These are phyloP conservation scores for Cheilosia vernalis DNA, from an alignment of 2,888 invertebrate genomes.

Conservation along the genomic window DNA sequence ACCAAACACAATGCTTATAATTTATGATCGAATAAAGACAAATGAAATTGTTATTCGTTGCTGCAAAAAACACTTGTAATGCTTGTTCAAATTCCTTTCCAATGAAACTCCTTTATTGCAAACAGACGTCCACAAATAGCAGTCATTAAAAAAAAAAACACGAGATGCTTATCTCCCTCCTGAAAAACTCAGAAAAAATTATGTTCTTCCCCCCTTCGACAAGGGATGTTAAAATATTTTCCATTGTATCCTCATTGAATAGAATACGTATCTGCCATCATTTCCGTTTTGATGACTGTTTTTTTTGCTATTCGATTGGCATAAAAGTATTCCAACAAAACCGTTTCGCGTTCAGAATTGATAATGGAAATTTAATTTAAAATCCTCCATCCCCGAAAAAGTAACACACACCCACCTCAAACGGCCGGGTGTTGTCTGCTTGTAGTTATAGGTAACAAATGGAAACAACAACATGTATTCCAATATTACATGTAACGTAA, in stretches of 20 bases:
- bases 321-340: conserved; percentile 1
- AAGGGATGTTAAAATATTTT: conserved; percentile 3
- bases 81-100: neutral
- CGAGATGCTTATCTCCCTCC: conserved; percentile 11
- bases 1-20: neutral
- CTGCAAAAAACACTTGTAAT: conserved; percentile 18
- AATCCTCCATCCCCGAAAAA: neutral
- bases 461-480: neutral
- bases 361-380: conserved; percentile 41
- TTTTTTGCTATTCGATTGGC: conserved; percentile 29
- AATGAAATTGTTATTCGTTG: neutral
- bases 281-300: conserved; percentile 47
- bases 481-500: too few relatives aligned
- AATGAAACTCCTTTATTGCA: conserved; percentile 21
- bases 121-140: conserved; percentile 15
- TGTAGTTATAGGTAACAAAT: too few relatives aligned
- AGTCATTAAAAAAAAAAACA: neutral
- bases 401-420: neutral
- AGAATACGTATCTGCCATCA: conserved; percentile 25
- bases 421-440: too few relatives aligned
- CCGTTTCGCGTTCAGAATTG: neutral
- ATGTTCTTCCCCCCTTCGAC: conserved; percentile 5
- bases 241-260: conserved; percentile 17
- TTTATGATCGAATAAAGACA: neutral
- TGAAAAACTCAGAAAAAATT: neutral